These are phyloP conservation scores for Blastobasis lacticolella DNA, from an alignment of 2,888 invertebrate species.

Conservation along the genomic window DNA sequence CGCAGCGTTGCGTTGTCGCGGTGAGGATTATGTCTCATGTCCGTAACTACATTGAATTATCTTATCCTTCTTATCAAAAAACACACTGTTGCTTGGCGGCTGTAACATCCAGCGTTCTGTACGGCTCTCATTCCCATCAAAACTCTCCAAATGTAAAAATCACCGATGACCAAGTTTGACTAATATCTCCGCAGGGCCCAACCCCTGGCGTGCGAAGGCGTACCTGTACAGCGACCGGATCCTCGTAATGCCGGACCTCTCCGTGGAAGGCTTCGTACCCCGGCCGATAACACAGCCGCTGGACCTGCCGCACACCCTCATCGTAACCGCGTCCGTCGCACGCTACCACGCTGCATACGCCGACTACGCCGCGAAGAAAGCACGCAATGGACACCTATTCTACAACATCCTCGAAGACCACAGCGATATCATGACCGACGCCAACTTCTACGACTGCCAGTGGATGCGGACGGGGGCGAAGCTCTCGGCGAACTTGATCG, in stretches of 20 bases:
- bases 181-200: conserved; percentile 22
- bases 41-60: too few relatives aligned
- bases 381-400: conserved; percentile 10
- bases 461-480: conserved; percentile 44
- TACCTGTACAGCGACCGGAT: conserved; percentile 38
- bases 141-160: too few relatives aligned
- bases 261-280: conserved; percentile 35
- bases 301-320: conserved; percentile 34
- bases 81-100: too few relatives aligned
- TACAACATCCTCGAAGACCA: conserved; percentile 33
- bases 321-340: conserved; percentile 34
- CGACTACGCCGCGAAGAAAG: conserved; percentile 37
- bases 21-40: too few relatives aligned
- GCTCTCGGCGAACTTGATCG: conserved; percentile 34
- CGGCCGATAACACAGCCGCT: conserved; percentile 25
- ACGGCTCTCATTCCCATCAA: too few relatives aligned
- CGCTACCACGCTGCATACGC: conserved; percentile 51
- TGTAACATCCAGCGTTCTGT: too few relatives aligned
- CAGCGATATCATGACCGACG: conserved; percentile 30
- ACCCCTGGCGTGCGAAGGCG: conserved; percentile 41
- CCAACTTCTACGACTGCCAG: conserved; percentile 34
- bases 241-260: conserved; percentile 53
- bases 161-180: too few relatives aligned
- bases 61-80: too few relatives aligned
- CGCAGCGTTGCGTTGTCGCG: too few relatives aligned